phyloP scores from a whole-genome alignment of 2,113 vertebrate genomes.

The Rhynchomys soricoides region DNA sequence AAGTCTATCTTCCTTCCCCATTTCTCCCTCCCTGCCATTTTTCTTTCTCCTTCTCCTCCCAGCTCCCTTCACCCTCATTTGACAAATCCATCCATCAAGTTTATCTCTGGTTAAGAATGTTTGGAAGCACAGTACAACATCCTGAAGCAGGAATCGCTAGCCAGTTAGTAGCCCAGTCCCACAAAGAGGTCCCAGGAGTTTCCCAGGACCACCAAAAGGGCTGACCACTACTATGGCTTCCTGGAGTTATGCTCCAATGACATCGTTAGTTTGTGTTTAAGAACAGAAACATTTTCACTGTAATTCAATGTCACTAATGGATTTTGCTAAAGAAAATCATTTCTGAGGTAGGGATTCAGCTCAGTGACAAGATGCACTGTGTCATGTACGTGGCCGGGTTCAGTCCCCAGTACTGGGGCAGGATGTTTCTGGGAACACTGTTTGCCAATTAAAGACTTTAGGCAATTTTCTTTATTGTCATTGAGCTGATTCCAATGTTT shows the following conservation, averaged over 20 bases:
- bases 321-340: not conserved
- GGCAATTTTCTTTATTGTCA: constrained; percentile 12
- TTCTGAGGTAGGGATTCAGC: not conserved
- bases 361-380: not conserved
- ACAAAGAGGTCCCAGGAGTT: too few species aligned
- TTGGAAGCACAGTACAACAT: not conserved
- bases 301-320: not conserved
- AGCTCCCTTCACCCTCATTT: not conserved
- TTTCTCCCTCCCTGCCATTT: too few species aligned
- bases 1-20: accelerated
- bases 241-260: not conserved
- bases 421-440: not conserved
- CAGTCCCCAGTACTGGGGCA: too few species aligned
- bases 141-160: not conserved
- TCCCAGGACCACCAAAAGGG: not conserved
- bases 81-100: not conserved
- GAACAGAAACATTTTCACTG: not conserved
- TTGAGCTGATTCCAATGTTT: not conserved
- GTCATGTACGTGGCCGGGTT: not conserved
- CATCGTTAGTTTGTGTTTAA: constrained; percentile 4
- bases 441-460: not conserved
- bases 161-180: not conserved
- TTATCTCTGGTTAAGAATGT: accelerated
- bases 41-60: too few species aligned
- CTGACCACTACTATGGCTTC: not conserved